A percentile compares a stretch with the other conserved stretches of the same genome.
phyloP scores from a whole-genome alignment of 64 coral and sea anemone species.

The Montipora sp. region DNA sequence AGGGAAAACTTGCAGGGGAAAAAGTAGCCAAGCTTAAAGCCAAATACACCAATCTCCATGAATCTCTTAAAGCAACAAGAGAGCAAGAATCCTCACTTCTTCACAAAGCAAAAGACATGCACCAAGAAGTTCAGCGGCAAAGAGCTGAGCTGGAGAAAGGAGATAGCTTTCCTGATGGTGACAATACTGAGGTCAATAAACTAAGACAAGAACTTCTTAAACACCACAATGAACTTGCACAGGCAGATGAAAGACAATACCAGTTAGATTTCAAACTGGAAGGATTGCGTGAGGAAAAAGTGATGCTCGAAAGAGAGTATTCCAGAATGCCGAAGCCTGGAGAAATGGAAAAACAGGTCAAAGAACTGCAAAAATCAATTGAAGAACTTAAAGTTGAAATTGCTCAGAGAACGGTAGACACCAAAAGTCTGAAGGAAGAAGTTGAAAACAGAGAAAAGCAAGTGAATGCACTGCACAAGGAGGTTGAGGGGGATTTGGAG shows the following conservation, averaged over 20 bases:
- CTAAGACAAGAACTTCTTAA: conserved; percentile 97
- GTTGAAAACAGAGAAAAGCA: conserved; percentile 85
- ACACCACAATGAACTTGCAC: conserved; percentile 97
- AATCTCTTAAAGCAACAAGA: conserved; percentile 90
- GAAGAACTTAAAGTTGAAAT: conserved; percentile 94
- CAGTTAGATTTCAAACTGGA: conserved; percentile 97
- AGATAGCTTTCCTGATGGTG: conserved; percentile 96
- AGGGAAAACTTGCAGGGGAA: conserved; percentile 95
- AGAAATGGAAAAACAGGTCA: conserved; percentile 96
- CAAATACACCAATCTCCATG: conserved; percentile 97
- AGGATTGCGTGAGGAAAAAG: conserved; percentile 94
- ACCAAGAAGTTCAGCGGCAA: conserved; percentile 95
- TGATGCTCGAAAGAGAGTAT: conserved; percentile 96
- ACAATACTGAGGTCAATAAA: conserved; percentile 97
- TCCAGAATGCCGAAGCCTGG: conserved; percentile 97
- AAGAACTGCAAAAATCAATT: conserved; percentile 89
- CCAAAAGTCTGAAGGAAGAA: conserved; percentile 92
- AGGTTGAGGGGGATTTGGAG: conserved; percentile 84
- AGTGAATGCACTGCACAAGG: conserved; percentile 80
- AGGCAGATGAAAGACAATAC: conserved; percentile 99
- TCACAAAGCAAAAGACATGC: conserved; percentile 93
- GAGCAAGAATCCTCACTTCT: conserved; percentile 84
- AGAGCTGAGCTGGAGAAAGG: conserved; percentile 91
- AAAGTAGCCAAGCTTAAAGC: conserved; percentile 96
- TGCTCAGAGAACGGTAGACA: conserved; percentile 89